Percentiles rank a stretch among this genome's conserved stretches.
phyloP scores from a whole-genome alignment of 2,888 invertebrate species.

The Marronus borbonicus region DNA sequence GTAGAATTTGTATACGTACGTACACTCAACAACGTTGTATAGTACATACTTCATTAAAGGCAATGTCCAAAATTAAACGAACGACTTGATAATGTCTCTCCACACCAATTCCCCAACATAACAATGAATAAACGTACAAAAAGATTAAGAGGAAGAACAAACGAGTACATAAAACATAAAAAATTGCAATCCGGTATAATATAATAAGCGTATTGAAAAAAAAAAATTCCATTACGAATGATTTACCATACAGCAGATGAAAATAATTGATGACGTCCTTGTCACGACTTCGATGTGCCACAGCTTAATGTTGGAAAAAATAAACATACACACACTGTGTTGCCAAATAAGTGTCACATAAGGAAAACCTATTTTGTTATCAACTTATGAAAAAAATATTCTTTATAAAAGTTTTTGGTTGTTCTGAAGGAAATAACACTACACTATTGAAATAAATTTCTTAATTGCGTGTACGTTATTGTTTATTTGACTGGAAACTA shows the following conservation, averaged over 20 bases:
- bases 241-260: conserved; percentile 42
- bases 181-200: conserved; percentile 6
- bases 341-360: no score
- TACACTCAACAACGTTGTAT: not conserved
- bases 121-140: conserved; percentile 1
- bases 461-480: no score
- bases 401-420: no score
- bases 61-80: conserved; percentile 13
- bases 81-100: conserved; percentile 17
- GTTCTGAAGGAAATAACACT: no score
- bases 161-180: not conserved
- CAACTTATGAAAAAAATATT: no score
- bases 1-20: not conserved
- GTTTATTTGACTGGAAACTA: no score
- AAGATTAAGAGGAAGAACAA: conserved; percentile 5
- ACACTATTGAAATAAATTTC: no score
- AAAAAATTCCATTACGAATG: not conserved
- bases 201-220: conserved; percentile 9
- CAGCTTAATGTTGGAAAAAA: conserved; percentile 28
- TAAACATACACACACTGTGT: not conserved
- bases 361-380: no score
- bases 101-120: not conserved
- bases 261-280: conserved; percentile 47
- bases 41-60: not conserved
- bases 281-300: conserved; percentile 40